These are phyloP conservation scores for Chrysocyon brachyurus DNA, from an alignment of 2,797 vertebrate genomes.

Conservation along the genomic window DNA sequence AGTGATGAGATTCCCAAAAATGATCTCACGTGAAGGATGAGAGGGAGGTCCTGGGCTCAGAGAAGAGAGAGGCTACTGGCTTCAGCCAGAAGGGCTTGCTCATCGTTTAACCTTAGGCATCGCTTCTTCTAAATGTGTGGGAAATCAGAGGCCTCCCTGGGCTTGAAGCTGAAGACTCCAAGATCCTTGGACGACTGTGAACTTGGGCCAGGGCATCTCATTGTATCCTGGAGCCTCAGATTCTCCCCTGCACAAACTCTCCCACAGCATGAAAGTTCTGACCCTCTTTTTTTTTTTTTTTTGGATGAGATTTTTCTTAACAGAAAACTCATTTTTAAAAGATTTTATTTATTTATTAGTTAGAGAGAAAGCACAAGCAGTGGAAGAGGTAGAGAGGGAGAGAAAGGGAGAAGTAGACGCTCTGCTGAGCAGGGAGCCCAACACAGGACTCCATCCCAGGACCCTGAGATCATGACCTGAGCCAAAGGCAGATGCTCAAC, in stretches of 20 bases:
- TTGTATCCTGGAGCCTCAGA: neutral
- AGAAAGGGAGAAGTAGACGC: too few relatives aligned
- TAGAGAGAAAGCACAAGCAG: too few relatives aligned
- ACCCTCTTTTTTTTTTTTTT: neutral
- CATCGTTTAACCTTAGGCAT: neutral
- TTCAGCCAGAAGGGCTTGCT: neutral
- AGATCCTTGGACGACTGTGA: neutral
- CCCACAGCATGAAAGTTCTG: neutral
- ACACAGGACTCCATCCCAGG: too few relatives aligned
- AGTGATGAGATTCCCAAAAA: conserved; percentile 53
- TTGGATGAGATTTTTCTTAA: too few relatives aligned
- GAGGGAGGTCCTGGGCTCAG: neutral
- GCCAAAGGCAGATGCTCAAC: too few relatives aligned
- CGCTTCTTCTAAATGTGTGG: neutral
- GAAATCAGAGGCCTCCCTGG: neutral
- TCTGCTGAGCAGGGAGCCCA: too few relatives aligned
- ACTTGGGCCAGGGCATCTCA: neutral
- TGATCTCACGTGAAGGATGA: conserved; percentile 10
- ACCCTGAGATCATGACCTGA: too few relatives aligned
- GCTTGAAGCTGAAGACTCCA: neutral
- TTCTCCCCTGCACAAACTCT: neutral
- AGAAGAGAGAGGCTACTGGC: neutral
- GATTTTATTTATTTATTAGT: too few relatives aligned
- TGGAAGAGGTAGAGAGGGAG: too few relatives aligned
- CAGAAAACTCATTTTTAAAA: too few relatives aligned